phyloP scores from a whole-genome alignment of 2,888 invertebrate species.

The Ctena decussata region DNA sequence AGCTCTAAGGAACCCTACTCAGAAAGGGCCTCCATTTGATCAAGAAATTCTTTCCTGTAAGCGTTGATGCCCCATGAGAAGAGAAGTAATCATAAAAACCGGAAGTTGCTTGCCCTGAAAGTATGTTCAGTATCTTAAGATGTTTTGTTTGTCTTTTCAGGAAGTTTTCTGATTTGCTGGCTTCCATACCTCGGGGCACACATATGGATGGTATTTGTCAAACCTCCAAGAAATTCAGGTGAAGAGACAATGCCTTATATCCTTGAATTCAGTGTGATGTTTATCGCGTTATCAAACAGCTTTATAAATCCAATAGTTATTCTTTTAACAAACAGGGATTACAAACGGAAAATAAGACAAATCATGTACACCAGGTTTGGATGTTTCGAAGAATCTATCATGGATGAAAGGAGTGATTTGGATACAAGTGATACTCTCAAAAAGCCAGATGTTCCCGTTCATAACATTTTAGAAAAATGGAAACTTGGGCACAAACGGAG shows the following conservation, averaged over 20 bases:
- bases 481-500: neutral
- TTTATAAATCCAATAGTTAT: conserved; percentile 78
- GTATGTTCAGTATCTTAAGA: no score
- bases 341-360: conserved; percentile 44
- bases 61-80: no score
- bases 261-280: conserved; percentile 75
- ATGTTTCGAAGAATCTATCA: conserved; percentile 16
- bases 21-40: no score
- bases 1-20: no score
- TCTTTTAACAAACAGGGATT: conserved; percentile 76
- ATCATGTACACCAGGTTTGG: conserved; percentile 41
- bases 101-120: no score
- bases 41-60: no score
- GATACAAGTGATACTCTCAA: conserved; percentile 23
- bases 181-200: conserved; percentile 58
- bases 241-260: conserved; percentile 71
- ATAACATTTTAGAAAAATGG: neutral
- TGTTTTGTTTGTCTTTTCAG: conserved; percentile 43
- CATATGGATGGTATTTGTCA: conserved; percentile 50
- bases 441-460: neutral
- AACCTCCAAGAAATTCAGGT: conserved; percentile 14
- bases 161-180: conserved; percentile 64
- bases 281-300: conserved; percentile 77
- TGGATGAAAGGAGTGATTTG: conserved; percentile 44
- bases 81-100: no score